A percentile compares a stretch with the other conserved stretches of the same genome.
phyloP scores from a whole-genome alignment of 2,113 vertebrate species.

The Camelus bactrianus region DNA sequence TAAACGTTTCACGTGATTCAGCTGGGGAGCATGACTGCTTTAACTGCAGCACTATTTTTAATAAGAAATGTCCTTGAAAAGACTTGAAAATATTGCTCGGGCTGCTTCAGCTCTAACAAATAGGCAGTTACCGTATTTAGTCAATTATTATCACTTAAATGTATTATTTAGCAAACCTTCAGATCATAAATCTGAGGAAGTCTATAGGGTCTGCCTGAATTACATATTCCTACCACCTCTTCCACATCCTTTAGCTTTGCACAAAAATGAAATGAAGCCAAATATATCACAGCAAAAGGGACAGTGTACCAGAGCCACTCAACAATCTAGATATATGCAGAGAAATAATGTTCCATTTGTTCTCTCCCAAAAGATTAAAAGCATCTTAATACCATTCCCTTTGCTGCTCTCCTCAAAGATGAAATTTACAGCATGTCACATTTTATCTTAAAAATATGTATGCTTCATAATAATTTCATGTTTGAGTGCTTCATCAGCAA shows the following conservation, averaged over 20 bases:
- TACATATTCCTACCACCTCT: slow-evolving; percentile 46
- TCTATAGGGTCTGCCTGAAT: slow-evolving; percentile 39
- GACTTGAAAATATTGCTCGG: slow-evolving; percentile 38
- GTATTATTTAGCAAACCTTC: slow-evolving; percentile 75
- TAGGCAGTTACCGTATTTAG: slow-evolving; percentile 55
- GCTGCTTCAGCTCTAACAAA: slow-evolving; percentile 51
- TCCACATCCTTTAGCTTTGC: slow-evolving; percentile 54
- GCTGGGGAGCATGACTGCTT: background rate
- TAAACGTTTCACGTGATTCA: slow-evolving; percentile 28
- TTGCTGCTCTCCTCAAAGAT: slow-evolving; percentile 62
- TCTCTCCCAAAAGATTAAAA: slow-evolving; percentile 72
- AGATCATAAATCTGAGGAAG: slow-evolving; percentile 46
- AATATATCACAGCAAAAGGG: slow-evolving; percentile 73
- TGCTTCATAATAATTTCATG: slow-evolving; percentile 74
- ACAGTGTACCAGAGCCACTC: slow-evolving; percentile 57
- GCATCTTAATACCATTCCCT: slow-evolving; percentile 68
- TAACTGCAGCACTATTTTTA: slow-evolving; percentile 33
- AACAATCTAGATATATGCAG: slow-evolving; percentile 13
- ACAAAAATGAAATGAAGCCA: slow-evolving; percentile 72
- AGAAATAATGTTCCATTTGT: slow-evolving; percentile 68
- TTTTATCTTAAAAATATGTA: slow-evolving; percentile 76
- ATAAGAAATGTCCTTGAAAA: slow-evolving; percentile 69
- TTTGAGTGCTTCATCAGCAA: slow-evolving; percentile 74
- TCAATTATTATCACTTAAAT: slow-evolving; percentile 67
- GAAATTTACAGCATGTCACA: slow-evolving; percentile 74